Conservation (phyloP, 2,888 invertebrate genomes). For the Diploptera punctata region DNA sequence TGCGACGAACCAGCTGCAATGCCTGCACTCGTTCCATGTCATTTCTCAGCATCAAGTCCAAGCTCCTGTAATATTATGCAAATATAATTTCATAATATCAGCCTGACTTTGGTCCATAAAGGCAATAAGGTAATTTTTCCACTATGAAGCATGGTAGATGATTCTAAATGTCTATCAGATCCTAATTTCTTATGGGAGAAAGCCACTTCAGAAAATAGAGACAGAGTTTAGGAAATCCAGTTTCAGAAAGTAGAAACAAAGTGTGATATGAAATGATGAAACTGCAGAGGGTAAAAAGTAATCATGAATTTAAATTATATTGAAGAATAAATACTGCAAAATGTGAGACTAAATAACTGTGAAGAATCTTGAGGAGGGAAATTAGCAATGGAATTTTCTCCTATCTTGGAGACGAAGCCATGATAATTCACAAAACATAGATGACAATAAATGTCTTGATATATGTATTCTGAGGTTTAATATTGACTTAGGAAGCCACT, state of each 20-base stretch:
- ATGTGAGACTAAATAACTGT: no score
- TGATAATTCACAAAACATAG: no score
- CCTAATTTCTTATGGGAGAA: not conserved
- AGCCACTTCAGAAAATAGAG: not conserved
- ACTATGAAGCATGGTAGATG: not conserved
- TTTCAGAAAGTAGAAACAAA: not conserved
- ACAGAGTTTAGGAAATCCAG: not conserved
- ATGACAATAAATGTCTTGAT: no score
- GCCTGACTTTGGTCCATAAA: not conserved
- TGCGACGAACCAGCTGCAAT: constrained; percentile 78
- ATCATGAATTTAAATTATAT: no score
- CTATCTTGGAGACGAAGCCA: no score
- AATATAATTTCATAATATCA: not conserved
- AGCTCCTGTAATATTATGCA: constrained; percentile 64
- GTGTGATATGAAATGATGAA: no score
- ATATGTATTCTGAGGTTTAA: no score
- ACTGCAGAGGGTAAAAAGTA: no score
- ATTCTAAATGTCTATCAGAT: not conserved
- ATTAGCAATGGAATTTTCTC: no score
- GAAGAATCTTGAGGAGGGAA: no score
- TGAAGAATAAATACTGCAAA: no score
- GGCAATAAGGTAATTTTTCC: not conserved
- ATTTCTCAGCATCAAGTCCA: constrained; percentile 89
- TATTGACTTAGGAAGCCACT: no score
- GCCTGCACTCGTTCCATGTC: constrained; percentile 86